These are phyloP conservation scores for Bedellia somnulentella DNA, from an alignment of 2,888 invertebrate species.

Conservation along the genomic window DNA sequence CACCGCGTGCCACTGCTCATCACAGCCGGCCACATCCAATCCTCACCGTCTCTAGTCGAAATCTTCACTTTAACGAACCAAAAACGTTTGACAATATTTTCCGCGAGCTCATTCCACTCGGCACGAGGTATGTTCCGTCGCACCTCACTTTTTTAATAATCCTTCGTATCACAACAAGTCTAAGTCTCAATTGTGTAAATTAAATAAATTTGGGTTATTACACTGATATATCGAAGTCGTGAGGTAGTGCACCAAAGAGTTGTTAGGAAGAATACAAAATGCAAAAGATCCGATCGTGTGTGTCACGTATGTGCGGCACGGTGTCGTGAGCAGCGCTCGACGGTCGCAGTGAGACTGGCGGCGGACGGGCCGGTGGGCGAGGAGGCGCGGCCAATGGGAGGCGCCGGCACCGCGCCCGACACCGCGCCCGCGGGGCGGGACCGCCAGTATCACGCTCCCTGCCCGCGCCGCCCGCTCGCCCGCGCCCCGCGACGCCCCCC, in stretches of 20 bases:
- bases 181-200: no score
- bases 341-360: slow-evolving; percentile 13
- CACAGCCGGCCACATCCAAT: slow-evolving; percentile 7
- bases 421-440: slow-evolving; percentile 10
- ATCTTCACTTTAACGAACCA: no score
- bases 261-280: background rate
- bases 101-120: slow-evolving; percentile 1
- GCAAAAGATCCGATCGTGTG: slow-evolving; percentile 1
- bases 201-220: no score
- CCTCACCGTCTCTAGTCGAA: no score
- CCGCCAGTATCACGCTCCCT: background rate
- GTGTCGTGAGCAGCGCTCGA: slow-evolving; percentile 10
- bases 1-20: slow-evolving; percentile 9
- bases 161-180: no score
- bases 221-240: no score
- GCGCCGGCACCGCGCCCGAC: no score
- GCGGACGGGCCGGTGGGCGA: slow-evolving; percentile 11
- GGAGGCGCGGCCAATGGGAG: slow-evolving; percentile 21
- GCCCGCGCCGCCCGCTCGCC: no score
- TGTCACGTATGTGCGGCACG: slow-evolving; percentile 8
- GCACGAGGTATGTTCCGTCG: background rate
- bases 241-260: no score
- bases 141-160: no score
- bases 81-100: background rate
- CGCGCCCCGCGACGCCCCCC: background rate